Evolutionary conservation across 1,140 invertebrate genomes (phyloP), one percentile per base, ranked within the genome.

Genomic region (Mylabris phalerata): DNA sequence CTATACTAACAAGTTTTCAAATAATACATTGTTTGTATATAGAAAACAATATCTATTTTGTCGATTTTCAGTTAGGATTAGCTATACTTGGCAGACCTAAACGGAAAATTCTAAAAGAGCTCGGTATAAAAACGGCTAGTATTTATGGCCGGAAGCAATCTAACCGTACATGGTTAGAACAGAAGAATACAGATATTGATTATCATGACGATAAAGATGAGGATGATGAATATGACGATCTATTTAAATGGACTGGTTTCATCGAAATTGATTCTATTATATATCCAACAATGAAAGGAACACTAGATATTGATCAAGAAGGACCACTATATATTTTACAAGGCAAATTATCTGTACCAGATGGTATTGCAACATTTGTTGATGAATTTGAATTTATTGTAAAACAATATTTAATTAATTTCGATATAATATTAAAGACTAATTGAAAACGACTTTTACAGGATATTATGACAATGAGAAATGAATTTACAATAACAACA

Each of bases 401-500:
- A 67, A 69, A n/a, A 19, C 1, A 19, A 19, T 32, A 32, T 5
- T 32, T 7, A 32, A 32, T 32, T 32, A 32, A 32, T 5, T 32
- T 19, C 1, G 19, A 19, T 2, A 19, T 19, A 19, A 19, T 19
- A 19, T 19, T 19, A 19, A 19, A 19, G 19, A 19, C 19, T 19
- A 19, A 19, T 19, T 19, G 19, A 71, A 67, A 52, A 13, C 9
- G 5, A 42, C 50, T 42, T 32, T 55, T 61, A 52, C 19, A 42
- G 45, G 41, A 56, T 32, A 25, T 83, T 11, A 76, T 86, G 26
- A 78, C 82, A 52, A 82, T 88, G 57, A 78, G 78, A 13, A 89
- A 90, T 74, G 78, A 81, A 0, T 67, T 90, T 0, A 80, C 79
- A 51, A 62, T 89, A 0, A 75, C 75, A 40, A 84, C 86, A 1